Conservation (phyloP, 92 coral and sea anemone genomes). For the Umimayanthus chanpuru region DNA sequence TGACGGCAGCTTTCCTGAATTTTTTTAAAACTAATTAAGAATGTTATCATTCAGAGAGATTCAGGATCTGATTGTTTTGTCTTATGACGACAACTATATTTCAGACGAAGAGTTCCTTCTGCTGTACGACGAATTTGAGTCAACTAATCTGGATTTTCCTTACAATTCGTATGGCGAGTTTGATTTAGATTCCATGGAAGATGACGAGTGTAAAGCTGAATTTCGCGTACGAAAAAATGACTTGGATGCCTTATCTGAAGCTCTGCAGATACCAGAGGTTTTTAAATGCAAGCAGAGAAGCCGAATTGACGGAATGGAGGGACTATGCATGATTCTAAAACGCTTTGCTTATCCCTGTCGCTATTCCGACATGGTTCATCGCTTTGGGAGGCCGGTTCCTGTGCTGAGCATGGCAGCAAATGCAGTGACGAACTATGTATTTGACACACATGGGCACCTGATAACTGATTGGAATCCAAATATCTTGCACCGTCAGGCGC, state of each 20-base stretch:
- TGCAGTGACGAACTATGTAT: neutral
- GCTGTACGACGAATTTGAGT: constrained; percentile 10
- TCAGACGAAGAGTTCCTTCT: constrained; percentile 5
- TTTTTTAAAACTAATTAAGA: too few species aligned
- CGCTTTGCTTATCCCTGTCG: neutral
- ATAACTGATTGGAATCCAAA: too few species aligned
- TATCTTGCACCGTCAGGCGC: too few species aligned
- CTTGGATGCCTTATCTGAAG: neutral
- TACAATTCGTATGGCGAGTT: constrained; percentile 14
- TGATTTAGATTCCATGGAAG: constrained; percentile 1
- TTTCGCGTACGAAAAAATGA: constrained; percentile 1
- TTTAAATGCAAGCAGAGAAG: neutral
- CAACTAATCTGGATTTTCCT: neutral
- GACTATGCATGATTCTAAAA: neutral
- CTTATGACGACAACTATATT: neutral
- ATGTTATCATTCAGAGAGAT: constrained; percentile 14
- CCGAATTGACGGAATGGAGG: constrained; percentile 9
- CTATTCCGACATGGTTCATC: neutral
- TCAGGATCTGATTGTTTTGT: neutral
- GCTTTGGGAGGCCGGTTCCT: neutral
- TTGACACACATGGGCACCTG: neutral
- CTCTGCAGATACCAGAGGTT: constrained; percentile 4
- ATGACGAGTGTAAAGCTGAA: constrained; percentile 14
- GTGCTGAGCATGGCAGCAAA: neutral
- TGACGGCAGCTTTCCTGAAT: too few species aligned